A percentile compares a stretch with the other conserved stretches of the same genome.
These are phyloP conservation scores for Mesochorus sp. DNA, from an alignment of 2,888 invertebrate species.

Conservation along the genomic window DNA sequence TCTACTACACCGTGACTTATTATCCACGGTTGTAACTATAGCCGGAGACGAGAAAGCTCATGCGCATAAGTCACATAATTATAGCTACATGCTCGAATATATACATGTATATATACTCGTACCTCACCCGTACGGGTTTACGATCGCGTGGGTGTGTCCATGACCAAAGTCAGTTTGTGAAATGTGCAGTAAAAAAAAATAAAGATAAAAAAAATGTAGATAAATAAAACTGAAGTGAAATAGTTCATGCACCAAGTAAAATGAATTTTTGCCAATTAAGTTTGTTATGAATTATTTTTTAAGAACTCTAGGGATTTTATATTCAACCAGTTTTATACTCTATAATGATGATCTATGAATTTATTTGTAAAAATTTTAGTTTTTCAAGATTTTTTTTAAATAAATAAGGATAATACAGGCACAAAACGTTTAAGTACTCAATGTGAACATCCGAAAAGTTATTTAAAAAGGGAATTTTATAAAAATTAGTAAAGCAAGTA, in stretches of 20 bases:
- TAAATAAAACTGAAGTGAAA: constrained; percentile 17
- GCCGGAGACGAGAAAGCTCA: constrained; percentile 27
- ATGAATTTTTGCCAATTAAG: background rate
- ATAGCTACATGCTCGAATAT: constrained; percentile 45
- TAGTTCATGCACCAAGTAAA: background rate
- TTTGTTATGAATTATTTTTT: too few relatives aligned
- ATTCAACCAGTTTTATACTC: too few relatives aligned
- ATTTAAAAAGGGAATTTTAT: too few relatives aligned
- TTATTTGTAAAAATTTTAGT: too few relatives aligned
- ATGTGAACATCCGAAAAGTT: too few relatives aligned
- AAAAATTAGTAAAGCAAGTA: too few relatives aligned
- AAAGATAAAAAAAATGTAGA: constrained; percentile 12
- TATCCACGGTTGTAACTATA: constrained; percentile 51
- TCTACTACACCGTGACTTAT: constrained; percentile 65
- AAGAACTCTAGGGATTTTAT: too few relatives aligned
- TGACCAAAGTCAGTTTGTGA: constrained; percentile 58
- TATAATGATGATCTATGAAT: too few relatives aligned
- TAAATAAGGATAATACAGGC: too few relatives aligned
- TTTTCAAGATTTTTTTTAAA: too few relatives aligned
- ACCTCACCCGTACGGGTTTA: constrained; percentile 50
- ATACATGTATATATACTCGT: too few relatives aligned
- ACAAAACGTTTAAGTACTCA: too few relatives aligned
- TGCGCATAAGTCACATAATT: constrained; percentile 60
- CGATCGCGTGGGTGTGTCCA: constrained; percentile 59
- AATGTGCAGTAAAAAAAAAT: constrained; percentile 19